A percentile compares a stretch with the other conserved stretches of the same genome.
Conservation (phyloP, 2,113 vertebrate species). For the Malurus cyaneus region DNA sequence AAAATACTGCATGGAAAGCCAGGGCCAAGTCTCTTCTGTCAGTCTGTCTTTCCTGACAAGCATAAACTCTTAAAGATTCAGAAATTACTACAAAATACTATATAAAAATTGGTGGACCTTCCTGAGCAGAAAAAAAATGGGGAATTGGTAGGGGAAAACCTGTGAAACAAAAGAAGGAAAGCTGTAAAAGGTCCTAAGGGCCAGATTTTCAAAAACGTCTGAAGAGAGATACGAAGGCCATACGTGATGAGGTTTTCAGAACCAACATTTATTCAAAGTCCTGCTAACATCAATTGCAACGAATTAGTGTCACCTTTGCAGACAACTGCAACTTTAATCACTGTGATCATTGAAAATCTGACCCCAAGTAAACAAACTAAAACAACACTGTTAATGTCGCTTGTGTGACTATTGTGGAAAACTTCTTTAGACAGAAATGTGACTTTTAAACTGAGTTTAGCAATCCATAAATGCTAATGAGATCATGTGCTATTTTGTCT, state of each 20-base stretch:
- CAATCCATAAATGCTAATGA: constrained; percentile 37
- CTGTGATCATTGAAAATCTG: neutral
- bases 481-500: neutral
- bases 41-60: neutral
- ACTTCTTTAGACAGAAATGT: neutral
- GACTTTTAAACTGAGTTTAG: constrained; percentile 28
- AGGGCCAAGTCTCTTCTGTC: neutral
- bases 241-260: neutral
- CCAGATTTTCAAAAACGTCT: neutral
- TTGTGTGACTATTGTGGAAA: neutral
- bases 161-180: neutral
- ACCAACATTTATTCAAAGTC: neutral
- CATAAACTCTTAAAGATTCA: neutral
- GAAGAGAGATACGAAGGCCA: neutral
- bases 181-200: neutral
- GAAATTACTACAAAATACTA: neutral
- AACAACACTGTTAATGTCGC: neutral
- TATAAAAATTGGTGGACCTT: neutral
- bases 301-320: neutral
- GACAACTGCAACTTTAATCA: neutral
- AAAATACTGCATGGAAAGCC: neutral
- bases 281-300: neutral
- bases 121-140: neutral
- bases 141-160: neutral
- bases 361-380: constrained; percentile 7